phyloP scores from a whole-genome alignment of 2,888 invertebrate genomes.

The Venusia cambrica region DNA sequence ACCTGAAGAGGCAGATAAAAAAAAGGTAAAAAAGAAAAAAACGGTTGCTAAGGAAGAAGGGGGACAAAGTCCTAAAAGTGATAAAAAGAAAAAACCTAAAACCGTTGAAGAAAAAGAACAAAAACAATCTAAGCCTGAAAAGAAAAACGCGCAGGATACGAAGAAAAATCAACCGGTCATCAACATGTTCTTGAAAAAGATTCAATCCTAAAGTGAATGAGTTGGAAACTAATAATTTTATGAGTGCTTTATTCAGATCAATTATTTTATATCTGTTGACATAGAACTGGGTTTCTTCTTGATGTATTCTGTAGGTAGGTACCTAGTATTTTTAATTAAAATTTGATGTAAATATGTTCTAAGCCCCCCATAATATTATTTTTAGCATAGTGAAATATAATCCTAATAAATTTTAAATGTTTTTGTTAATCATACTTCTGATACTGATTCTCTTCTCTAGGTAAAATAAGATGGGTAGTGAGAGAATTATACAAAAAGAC shows the following conservation, averaged over 20 bases:
- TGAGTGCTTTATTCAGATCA: too few relatives aligned
- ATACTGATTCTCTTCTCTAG: too few relatives aligned
- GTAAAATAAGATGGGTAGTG: too few relatives aligned
- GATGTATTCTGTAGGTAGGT: not conserved
- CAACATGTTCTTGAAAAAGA: conserved; percentile 66
- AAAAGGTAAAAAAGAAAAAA: conserved; percentile 69
- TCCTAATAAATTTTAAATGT: too few relatives aligned
- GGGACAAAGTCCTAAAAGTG: conserved; percentile 56
- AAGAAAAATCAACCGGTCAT: conserved; percentile 71
- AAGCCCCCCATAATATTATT: conserved; percentile 8
- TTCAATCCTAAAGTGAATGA: conserved; percentile 34
- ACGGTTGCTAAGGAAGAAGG: conserved; percentile 33
- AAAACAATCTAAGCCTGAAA: too few relatives aligned
- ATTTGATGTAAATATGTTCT: conserved; percentile 24
- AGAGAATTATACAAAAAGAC: too few relatives aligned
- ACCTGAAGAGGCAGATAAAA: conserved; percentile 63
- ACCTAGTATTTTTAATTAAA: conserved; percentile 5
- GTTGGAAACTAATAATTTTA: not conserved
- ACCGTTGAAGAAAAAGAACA: too few relatives aligned
- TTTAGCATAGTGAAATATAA: too few relatives aligned
- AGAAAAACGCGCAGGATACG: conserved; percentile 50
- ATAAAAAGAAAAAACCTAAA: conserved; percentile 65
- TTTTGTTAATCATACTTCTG: too few relatives aligned
- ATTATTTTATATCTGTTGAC: conserved; percentile 3
- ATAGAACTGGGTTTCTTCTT: not conserved